phyloP scores from a whole-genome alignment of 2,888 invertebrate genomes.

The Oscheius sp. region DNA sequence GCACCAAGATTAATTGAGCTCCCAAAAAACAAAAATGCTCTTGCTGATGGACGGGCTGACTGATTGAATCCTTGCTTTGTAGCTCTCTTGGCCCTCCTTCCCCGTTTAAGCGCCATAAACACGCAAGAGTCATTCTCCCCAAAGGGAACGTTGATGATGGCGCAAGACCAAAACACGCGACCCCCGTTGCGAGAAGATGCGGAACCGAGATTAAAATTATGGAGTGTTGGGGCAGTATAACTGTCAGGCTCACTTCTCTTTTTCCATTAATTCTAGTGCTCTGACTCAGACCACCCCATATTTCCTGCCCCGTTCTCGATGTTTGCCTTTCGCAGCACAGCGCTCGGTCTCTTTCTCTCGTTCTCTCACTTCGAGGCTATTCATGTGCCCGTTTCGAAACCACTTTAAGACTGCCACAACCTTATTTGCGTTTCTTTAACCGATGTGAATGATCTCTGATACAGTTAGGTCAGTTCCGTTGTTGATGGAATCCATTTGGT shows the following conservation, averaged over 20 bases:
- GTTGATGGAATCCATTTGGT: background rate
- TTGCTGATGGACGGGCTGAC: no score
- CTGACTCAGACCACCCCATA: conserved; percentile 2
- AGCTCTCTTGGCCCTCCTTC: no score
- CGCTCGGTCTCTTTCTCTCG: conserved; percentile 1
- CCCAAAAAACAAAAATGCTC: no score
- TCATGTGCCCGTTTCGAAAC: background rate
- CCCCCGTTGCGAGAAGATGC: no score
- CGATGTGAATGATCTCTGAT: background rate
- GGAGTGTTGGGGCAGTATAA: no score
- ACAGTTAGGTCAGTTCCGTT: background rate
- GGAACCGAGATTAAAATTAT: no score
- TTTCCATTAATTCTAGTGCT: background rate
- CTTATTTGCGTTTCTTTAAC: background rate
- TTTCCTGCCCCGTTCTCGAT: conserved; percentile 5
- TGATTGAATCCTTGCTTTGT: no score
- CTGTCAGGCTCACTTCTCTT: background rate
- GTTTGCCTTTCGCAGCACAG: conserved; percentile 5
- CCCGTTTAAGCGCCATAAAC: no score
- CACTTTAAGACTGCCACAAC: background rate
- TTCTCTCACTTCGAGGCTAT: background rate
- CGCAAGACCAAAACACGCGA: no score
- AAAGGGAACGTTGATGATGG: no score
- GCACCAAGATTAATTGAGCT: no score
- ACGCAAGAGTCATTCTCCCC: no score